phyloP scores from a whole-genome alignment of 2,797 vertebrate genomes.

The Clangula hyemalis region DNA sequence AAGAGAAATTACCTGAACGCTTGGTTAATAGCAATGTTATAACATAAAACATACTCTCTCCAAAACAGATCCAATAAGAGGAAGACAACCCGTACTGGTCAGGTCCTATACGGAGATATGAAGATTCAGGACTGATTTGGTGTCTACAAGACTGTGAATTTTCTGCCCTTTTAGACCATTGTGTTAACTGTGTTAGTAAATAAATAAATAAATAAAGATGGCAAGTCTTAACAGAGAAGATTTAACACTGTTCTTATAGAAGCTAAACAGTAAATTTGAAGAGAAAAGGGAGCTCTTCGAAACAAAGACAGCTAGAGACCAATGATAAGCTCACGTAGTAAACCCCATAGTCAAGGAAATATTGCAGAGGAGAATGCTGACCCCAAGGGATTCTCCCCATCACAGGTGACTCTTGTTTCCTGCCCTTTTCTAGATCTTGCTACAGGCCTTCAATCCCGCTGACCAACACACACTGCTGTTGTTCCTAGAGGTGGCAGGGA shows the following conservation, averaged over 20 bases:
- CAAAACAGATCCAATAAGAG: neutral
- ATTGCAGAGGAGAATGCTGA: neutral
- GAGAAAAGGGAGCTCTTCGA: neutral
- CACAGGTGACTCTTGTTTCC: fast-evolving
- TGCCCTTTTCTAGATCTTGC: neutral
- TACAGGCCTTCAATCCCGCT: neutral
- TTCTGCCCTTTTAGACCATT: neutral
- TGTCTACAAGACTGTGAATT: neutral
- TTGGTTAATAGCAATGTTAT: neutral
- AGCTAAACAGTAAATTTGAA: neutral
- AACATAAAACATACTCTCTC: neutral
- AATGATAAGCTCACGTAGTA: neutral
- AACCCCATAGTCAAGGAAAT: neutral
- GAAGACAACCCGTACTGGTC: neutral
- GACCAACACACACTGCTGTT: neutral
- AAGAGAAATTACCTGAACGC: neutral
- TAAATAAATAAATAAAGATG: neutral
- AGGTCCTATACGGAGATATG: neutral
- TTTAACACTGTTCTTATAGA: neutral
- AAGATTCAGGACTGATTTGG: neutral
- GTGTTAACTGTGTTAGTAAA: neutral
- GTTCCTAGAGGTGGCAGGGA: neutral
- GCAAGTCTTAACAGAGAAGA: neutral
- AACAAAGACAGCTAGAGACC: neutral
- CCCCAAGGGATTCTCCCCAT: neutral